Conservation (phyloP, 2,797 vertebrate species). For the Phalanger gymnotis region DNA sequence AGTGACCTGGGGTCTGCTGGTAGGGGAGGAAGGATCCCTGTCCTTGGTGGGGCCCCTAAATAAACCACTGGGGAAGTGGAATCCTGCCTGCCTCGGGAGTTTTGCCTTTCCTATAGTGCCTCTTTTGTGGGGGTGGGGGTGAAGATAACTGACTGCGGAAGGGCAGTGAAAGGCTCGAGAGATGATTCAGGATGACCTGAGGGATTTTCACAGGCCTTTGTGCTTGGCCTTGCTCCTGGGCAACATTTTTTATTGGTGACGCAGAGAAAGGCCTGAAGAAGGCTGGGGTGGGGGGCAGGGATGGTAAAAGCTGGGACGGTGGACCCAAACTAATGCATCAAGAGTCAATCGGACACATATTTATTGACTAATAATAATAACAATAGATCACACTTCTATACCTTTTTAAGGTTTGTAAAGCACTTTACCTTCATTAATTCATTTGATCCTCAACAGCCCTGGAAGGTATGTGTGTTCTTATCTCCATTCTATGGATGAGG, state of each 20-base stretch:
- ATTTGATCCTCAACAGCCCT: not conserved
- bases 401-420: not conserved
- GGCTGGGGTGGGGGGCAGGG: too few species aligned
- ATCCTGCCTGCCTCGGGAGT: not conserved
- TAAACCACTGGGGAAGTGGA: not conserved
- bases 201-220: not conserved
- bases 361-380: not conserved
- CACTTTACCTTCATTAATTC: not conserved
- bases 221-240: not conserved
- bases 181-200: not conserved
- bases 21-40: not conserved
- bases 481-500: not conserved
- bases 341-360: not conserved
- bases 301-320: not conserved
- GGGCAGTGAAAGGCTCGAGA: not conserved
- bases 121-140: not conserved
- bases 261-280: not conserved
- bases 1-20: not conserved
- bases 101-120: not conserved
- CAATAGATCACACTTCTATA: not conserved
- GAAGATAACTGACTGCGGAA: not conserved
- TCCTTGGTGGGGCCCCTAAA: not conserved
- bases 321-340: not conserved
- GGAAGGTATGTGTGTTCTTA: not conserved
- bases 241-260: not conserved